A percentile compares a stretch with the other conserved stretches of the same genome.
These are phyloP conservation scores for Neodiprion lecontei DNA, from an alignment of 1,140 invertebrate genomes.

Conservation along the genomic window DNA sequence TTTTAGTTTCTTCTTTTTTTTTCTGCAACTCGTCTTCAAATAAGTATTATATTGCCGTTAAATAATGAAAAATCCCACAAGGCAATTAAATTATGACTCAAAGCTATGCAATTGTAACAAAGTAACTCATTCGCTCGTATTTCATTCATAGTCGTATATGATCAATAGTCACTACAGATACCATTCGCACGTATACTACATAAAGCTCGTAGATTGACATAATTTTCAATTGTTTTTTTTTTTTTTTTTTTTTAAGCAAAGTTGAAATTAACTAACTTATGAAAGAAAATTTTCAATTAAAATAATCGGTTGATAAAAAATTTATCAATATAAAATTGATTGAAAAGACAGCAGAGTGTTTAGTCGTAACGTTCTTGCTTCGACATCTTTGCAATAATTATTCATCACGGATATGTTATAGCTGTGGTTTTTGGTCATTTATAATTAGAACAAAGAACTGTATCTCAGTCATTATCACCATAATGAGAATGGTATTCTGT, in stretches of 20 bases:
- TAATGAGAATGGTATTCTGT: conserved; percentile 19
- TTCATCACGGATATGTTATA: conserved; percentile 27
- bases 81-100: conserved; percentile 34
- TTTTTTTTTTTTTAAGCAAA: conserved; percentile 26
- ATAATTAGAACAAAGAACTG: conserved; percentile 30
- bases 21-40: conserved; percentile 26
- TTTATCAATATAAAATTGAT: too few relatives aligned
- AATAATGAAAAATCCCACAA: conserved; percentile 15
- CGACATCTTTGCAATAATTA: background rate
- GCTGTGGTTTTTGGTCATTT: conserved; percentile 10
- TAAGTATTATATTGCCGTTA: conserved; percentile 33
- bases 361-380: too few relatives aligned
- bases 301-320: too few relatives aligned
- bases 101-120: conserved; percentile 26
- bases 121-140: conserved; percentile 28
- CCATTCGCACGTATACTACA: too few relatives aligned
- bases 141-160: too few relatives aligned
- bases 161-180: too few relatives aligned
- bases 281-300: too few relatives aligned
- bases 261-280: too few relatives aligned
- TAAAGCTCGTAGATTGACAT: too few relatives aligned
- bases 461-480: conserved; percentile 28
- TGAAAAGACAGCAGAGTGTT: too few relatives aligned
- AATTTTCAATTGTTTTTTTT: background rate
- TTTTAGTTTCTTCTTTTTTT: conserved; percentile 24